Base-by-base conservation (phyloP, 1,140 invertebrate species). In the Helicoverpa zea region DNA sequence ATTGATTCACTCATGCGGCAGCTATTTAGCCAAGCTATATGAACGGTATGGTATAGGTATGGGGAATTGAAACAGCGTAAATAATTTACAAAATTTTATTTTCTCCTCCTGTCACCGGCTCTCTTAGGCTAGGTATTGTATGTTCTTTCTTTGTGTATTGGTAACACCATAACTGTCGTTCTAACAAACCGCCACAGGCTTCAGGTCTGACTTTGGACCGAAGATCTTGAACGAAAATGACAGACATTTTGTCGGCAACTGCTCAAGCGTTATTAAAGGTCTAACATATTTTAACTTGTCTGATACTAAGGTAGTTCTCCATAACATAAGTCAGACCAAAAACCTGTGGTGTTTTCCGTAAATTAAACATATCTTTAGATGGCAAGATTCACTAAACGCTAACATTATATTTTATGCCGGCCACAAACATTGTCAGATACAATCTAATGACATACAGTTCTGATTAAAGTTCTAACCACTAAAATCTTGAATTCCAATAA, bases 1-100 rank as follows among this genome's bases (percentile, higher is more conserved):
- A 43, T 43, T 43, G 35, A 43, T 43, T 7, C 0, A 9, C 35
- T 7, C 35, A 1, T 43, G 35, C 35, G 35, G 35, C 35, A 7
- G 3, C 5, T 43, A 43, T 1, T 43, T 9, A 43, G 35, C 35
- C 35, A 35, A n/a, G n/a, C n/a, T n/a, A n/a, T n/a, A n/a, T 2
- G 23, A 23, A 23, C 23, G 0, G 23, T 23, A 23, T 23, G 23
- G 23, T 43, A 7, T n/a, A 43, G 35, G 35, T 43, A 43, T 43
- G 7, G 64, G 12, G 18, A 52, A 52, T 70, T 7, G 83, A 94
- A 94, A 94, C 91, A 84, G 92, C 64, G 54, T 58, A 78, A 84
- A 83, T 94, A 94, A 92, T 94, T 94, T 94, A 94, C 90, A 94
- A 94, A 94, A 94, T 94, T 86, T 94, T 94, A 93, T 92, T 93